Conservation (phyloP, 2,888 invertebrate genomes). For the Polydrusus tereticollis region DNA sequence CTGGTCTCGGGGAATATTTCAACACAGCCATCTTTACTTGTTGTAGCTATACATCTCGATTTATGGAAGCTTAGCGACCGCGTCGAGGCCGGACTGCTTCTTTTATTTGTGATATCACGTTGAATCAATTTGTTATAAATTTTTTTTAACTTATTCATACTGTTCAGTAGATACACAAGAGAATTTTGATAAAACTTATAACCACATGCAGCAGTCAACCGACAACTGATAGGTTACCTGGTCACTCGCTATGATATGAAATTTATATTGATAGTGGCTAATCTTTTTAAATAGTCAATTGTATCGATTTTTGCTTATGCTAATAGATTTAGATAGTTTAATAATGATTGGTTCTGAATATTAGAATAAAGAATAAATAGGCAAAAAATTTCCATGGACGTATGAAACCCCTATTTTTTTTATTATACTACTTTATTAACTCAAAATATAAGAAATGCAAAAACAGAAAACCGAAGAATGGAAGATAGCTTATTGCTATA, state of each 20-base stretch:
- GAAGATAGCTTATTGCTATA: too few relatives aligned
- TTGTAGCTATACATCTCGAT: neutral
- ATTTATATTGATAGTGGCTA: neutral
- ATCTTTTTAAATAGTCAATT: neutral
- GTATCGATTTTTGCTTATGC: neutral
- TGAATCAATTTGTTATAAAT: neutral
- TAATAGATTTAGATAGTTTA: too few relatives aligned
- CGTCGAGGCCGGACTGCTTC: neutral
- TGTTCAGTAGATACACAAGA: neutral
- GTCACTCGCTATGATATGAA: neutral
- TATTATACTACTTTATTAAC: too few relatives aligned
- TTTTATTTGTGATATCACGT: neutral
- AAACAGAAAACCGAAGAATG: too few relatives aligned
- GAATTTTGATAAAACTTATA: neutral
- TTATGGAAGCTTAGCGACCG: neutral
- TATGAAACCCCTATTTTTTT: too few relatives aligned
- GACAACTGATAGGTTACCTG: slow-evolving; percentile 2
- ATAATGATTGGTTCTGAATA: too few relatives aligned
- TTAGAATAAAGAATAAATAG: too few relatives aligned
- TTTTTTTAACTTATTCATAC: neutral
- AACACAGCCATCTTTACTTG: neutral
- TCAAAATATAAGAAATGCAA: too few relatives aligned
- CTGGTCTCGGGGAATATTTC: too few relatives aligned
- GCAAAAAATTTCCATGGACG: too few relatives aligned
- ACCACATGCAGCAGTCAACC: neutral